A percentile compares a stretch with the other conserved stretches of the same genome.
These are phyloP conservation scores for Sussaba pulchella DNA, from an alignment of 2,888 invertebrate genomes.

Conservation along the genomic window DNA sequence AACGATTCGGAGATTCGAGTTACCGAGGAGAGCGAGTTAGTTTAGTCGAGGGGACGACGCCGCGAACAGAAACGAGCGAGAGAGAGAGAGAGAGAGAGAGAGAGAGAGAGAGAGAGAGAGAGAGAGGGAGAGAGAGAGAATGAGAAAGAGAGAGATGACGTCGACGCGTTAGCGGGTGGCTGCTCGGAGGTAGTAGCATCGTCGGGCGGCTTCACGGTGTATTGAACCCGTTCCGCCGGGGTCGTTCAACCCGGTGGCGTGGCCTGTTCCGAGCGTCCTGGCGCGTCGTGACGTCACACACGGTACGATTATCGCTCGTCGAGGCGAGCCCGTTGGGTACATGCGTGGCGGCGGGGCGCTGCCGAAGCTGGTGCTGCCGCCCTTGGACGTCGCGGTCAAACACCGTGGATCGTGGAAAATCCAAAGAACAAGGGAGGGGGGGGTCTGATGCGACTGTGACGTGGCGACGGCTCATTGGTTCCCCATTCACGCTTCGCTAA, in stretches of 20 bases:
- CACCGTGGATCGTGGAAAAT: conserved; percentile 12
- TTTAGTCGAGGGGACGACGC: too few relatives aligned
- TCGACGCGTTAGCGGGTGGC: conserved; percentile 52
- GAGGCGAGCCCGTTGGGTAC: too few relatives aligned
- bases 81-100: conserved; percentile 33
- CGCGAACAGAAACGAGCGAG: too few relatives aligned
- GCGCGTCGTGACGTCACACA: conserved; percentile 66
- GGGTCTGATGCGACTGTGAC: conserved; percentile 49
- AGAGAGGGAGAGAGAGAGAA: conserved; percentile 32
- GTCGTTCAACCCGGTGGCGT: conserved; percentile 81
- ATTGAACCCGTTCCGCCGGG: conserved; percentile 82
- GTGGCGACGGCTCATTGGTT: conserved; percentile 53
- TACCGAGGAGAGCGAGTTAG: too few relatives aligned
- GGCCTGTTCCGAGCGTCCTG: conserved; percentile 59
- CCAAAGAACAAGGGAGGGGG: neutral
- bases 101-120: conserved; percentile 47
- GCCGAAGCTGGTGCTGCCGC: conserved; percentile 17
- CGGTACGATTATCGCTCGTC: too few relatives aligned
- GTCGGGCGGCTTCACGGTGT: conserved; percentile 74
- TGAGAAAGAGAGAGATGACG: conserved; percentile 42
- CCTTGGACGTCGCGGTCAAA: conserved; percentile 34
- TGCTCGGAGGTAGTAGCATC: conserved; percentile 41
- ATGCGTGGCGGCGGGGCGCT: too few relatives aligned
- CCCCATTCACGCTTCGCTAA: conserved; percentile 67
- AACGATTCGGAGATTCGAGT: too few relatives aligned